These are phyloP conservation scores for Ptycholaimellus sp. DNA, from an alignment of 2,888 invertebrate species.

Conservation along the genomic window DNA sequence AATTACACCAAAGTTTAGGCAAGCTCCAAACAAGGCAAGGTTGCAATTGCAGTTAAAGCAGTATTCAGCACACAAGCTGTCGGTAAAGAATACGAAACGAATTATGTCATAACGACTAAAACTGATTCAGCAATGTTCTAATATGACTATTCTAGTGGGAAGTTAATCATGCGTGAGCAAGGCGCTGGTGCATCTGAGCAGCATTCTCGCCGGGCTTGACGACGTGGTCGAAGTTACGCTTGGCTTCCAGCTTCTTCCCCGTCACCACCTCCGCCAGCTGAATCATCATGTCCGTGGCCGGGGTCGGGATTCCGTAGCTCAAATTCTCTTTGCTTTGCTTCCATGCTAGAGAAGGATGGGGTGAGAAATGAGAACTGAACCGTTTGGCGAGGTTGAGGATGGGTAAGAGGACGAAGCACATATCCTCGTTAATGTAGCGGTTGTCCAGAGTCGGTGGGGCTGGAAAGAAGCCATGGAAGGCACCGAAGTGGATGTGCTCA, in stretches of 20 bases:
- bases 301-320: conserved; percentile 2
- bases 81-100: too few species aligned
- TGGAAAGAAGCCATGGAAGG: conserved; percentile 5
- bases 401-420: background rate
- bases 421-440: conserved; percentile 1
- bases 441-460: background rate
- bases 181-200: conserved; percentile 2
- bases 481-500: conserved; percentile 6
- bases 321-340: too few species aligned
- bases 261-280: background rate
- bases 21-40: too few species aligned
- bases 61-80: too few species aligned
- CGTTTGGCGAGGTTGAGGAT: too few species aligned
- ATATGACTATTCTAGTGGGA: background rate
- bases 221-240: conserved; percentile 2
- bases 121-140: too few species aligned
- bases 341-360: too few species aligned
- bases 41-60: too few species aligned
- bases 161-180: background rate
- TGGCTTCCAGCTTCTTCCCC: background rate
- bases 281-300: background rate
- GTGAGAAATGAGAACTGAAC: too few species aligned
- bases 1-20: too few species aligned
- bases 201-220: background rate
- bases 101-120: too few species aligned